Evolutionary conservation across 2,888 invertebrate species (phyloP), one percentile per base, ranked within the genome.

Genomic region (Spodoptera picta): DNA sequence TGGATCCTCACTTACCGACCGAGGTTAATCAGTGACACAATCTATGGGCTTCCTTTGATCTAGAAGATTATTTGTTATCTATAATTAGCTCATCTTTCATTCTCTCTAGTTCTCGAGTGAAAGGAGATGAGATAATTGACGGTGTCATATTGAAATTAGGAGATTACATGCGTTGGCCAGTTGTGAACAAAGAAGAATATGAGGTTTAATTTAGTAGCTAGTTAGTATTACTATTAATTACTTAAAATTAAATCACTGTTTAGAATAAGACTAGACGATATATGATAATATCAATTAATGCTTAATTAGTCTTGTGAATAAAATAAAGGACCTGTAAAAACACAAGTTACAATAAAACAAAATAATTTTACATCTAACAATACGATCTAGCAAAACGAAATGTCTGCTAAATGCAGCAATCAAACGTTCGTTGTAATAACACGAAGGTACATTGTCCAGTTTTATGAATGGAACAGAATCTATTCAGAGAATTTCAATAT

Each of bases 21-120:
- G 61, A 47, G 14, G 55, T 50, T 61, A 66, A 66, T 72, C 72
- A 55, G 23, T 61, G 48, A 45, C 53, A 72, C 42, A 41, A 61
- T 51, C 61, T 57, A 23, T 12, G 46, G 41, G 56, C 42, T 53
- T 51, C n/a, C 45, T 52, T 71, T 56, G 48, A 60, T 66, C 19
- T 55, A 12, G 9, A 19, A 55, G 54, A 67, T 62, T 61, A 67
- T 55, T 36, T 58, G 14, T 61, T 43, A 67, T 55, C 45, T 58
- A 59, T 70, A 50, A 60, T 52, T 60, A 55, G 42, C 48, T 43
- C 23, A 24, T 11, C 36, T 19, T 36, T 42, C 58, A 69, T 65
- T 47, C 36, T 36, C 36, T 36, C 36, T 36, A 9, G 14, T 50
- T 54, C 10, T 31, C 5, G 49, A 19, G 4, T 11, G 14, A 36